Evolutionary conservation across 2,888 invertebrate species (phyloP), one percentile per base, ranked within the genome.

Genomic region (Harpalus rubripes): DNA sequence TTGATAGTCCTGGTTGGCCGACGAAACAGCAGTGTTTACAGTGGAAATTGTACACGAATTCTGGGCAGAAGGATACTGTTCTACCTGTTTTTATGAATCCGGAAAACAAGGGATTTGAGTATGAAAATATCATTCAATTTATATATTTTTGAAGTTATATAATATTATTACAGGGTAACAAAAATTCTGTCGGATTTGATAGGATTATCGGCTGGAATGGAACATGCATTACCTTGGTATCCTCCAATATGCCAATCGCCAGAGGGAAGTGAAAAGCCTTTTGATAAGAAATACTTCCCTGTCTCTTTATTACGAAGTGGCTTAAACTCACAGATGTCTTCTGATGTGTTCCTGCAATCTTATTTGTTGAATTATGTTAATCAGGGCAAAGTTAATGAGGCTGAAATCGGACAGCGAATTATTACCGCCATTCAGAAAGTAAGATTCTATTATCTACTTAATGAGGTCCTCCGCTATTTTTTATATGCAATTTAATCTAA

Each of bases 361-460:
- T 89, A 90, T 83, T 88, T 92, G 32, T 87, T 91, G 32, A 89
- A 88, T 52, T 91, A 90, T 87, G 90, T 91, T 3, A 91, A 90
- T 85, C 88, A 90, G 85, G 91, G 90, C 0, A 90, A 89, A 84
- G 89, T 89, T 0, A 90, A 93, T 87, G 94, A 95, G 86, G 94
- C 95, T 0, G 96, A 97, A 90, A 94, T 96, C 58, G 96, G 96
- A 0, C 96, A 96, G 88, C 92, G 96, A 86, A 96, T 97, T 87
- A 92, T 95, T 80, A 93, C 94, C 3, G 95, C 95, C 26, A 93
- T 95, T 88, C 93, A 95, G 88, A 93, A 93, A 92, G 95, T 95
- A 89, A 87, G 88, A 39, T 22, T 41, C 16, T 63, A 63, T 12
- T 65, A 74, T 7, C 15, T 72, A 32, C 32, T 32, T 5, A 10